Conservation (phyloP, 2,888 invertebrate species). For the Microchrysa polita region DNA sequence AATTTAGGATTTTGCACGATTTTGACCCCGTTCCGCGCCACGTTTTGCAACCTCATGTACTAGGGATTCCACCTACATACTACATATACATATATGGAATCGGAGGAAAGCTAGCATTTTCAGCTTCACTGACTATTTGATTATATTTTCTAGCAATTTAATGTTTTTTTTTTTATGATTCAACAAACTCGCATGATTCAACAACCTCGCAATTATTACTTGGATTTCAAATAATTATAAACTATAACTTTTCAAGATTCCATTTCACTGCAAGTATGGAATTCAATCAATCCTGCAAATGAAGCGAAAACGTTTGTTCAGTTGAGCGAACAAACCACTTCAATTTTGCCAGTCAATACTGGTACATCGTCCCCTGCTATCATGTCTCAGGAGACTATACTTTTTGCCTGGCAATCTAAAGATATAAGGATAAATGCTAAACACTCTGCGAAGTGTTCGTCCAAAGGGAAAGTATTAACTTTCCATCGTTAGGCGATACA, state of each 20-base stretch:
- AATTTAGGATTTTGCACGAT: too few species aligned
- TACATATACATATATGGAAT: too few species aligned
- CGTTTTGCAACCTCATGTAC: too few species aligned
- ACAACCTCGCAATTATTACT: too few species aligned
- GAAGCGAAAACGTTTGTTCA: conserved; percentile 50
- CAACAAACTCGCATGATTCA: too few species aligned
- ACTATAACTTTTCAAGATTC: conserved; percentile 16
- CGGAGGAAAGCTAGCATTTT: too few species aligned
- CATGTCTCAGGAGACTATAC: neutral
- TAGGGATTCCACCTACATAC: too few species aligned
- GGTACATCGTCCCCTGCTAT: conserved; percentile 24
- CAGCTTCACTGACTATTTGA: too few species aligned
- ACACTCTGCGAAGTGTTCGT: neutral
- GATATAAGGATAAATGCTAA: conserved; percentile 26
- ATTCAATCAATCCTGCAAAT: conserved; percentile 50
- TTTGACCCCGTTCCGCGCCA: too few species aligned
- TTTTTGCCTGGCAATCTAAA: conserved; percentile 15
- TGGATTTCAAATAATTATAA: conserved; percentile 35
- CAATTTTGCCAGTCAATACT: conserved; percentile 47
- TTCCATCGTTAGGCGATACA: conserved; percentile 48
- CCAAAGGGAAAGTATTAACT: conserved; percentile 47
- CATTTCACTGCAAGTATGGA: conserved; percentile 17
- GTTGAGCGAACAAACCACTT: conserved; percentile 49
- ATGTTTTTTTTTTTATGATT: too few species aligned
- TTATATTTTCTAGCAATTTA: too few species aligned